Percentiles rank a stretch among this genome's conserved stretches.
Conservation (phyloP, 2,797 vertebrate genomes). For the Propithecus perrieri region DNA sequence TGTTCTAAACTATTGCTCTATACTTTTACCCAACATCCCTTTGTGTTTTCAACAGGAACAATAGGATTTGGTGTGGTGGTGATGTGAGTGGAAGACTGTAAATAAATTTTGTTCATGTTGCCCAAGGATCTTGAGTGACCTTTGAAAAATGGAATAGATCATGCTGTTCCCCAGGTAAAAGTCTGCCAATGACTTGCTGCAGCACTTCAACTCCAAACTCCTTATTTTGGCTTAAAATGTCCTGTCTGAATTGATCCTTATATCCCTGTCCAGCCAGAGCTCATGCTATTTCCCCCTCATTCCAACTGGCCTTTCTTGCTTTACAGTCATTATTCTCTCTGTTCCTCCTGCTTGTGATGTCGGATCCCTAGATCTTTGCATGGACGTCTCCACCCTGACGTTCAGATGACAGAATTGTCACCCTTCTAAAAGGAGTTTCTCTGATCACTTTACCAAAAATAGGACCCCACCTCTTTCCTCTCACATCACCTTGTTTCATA, state of each 20-base stretch:
- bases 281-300: not conserved
- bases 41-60: not conserved
- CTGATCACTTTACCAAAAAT: not conserved
- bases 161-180: not conserved
- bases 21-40: not conserved
- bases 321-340: not conserved
- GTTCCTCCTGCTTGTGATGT: not conserved
- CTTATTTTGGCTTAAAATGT: slow-evolving; percentile 15
- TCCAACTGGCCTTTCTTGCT: not conserved
- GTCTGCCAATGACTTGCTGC: not conserved
- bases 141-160: slow-evolving; percentile 11
- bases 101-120: not conserved
- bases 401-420: not conserved
- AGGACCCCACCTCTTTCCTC: not conserved
- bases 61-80: not conserved
- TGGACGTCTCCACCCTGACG: not conserved
- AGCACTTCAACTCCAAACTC: not conserved
- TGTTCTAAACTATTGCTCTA: not conserved
- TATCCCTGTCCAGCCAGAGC: not conserved
- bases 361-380: not conserved
- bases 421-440: not conserved
- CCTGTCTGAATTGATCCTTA: not conserved
- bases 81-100: not conserved
- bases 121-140: not conserved
- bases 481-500: not conserved